Percentiles rank a stretch among this genome's conserved stretches.
These are phyloP conservation scores for Lampris megalopsis DNA, from an alignment of 2,113 vertebrate genomes.

Conservation along the genomic window DNA sequence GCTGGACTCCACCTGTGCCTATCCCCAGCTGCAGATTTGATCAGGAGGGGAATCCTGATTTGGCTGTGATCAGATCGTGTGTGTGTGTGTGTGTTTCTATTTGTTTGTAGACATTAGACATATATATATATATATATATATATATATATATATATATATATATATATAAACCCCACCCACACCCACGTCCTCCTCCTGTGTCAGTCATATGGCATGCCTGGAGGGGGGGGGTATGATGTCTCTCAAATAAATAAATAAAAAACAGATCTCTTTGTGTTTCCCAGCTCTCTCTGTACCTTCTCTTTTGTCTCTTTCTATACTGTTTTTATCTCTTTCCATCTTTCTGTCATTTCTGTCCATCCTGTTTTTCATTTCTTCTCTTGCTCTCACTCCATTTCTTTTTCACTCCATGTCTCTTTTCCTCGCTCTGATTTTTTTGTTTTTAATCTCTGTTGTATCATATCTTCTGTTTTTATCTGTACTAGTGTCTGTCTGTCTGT, in stretches of 20 bases:
- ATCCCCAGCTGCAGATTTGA: background rate
- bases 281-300: conserved; percentile 5
- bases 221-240: background rate
- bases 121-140: too few species aligned
- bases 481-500: conserved; percentile 3
- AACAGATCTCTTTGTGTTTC: background rate
- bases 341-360: conserved; percentile 33
- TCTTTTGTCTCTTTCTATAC: conserved; percentile 37
- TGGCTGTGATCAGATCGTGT: background rate
- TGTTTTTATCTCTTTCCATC: background rate
- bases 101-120: too few species aligned
- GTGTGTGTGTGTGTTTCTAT: background rate
- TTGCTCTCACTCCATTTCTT: conserved; percentile 23
- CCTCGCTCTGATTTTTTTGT: conserved; percentile 34
- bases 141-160: background rate
- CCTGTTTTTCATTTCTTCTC: background rate
- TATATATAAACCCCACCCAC: conserved; percentile 24
- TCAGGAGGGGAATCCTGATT: too few species aligned
- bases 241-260: too few species aligned
- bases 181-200: conserved; percentile 5
- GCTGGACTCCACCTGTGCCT: background rate
- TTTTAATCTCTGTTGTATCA: conserved; percentile 27
- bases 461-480: background rate
- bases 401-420: background rate
- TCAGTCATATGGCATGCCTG: conserved; percentile 63